phyloP scores from a whole-genome alignment of 2,113 vertebrate species.

The Lucifuga dentata region DNA sequence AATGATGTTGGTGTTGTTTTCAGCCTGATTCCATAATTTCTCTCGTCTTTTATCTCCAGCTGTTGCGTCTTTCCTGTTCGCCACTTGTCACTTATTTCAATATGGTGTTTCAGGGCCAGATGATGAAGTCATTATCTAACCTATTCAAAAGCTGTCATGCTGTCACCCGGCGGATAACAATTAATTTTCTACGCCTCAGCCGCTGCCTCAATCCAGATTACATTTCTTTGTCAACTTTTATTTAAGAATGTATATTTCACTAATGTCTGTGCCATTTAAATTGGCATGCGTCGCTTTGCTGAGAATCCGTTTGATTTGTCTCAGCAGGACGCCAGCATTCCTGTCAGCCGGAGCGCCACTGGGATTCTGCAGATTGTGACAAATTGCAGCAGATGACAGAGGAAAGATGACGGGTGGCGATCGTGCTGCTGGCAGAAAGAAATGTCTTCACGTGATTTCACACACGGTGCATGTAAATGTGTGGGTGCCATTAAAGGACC shows the following conservation, averaged over 20 bases:
- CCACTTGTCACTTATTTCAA: slow-evolving; percentile 62
- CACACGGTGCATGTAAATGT: not conserved
- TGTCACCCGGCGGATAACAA: slow-evolving; percentile 54
- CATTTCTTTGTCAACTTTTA: slow-evolving; percentile 69
- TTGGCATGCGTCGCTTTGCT: slow-evolving; percentile 43
- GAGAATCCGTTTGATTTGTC: slow-evolving; percentile 59
- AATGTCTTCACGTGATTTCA: slow-evolving; percentile 12
- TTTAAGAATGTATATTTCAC: slow-evolving; percentile 67
- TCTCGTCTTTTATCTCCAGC: slow-evolving; percentile 30
- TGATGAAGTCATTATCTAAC: slow-evolving; percentile 75
- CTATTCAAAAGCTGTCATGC: slow-evolving; percentile 68
- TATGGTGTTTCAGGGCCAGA: slow-evolving; percentile 46
- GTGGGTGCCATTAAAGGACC: not conserved
- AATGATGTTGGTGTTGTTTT: slow-evolving; percentile 33
- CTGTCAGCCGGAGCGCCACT: slow-evolving; percentile 52
- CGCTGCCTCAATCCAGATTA: slow-evolving; percentile 52
- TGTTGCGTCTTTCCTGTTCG: slow-evolving; percentile 31
- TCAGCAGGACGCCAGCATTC: slow-evolving; percentile 54
- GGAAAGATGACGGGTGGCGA: slow-evolving; percentile 47
- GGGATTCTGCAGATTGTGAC: slow-evolving; percentile 60
- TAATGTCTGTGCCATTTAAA: slow-evolving; percentile 24
- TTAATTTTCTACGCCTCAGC: slow-evolving; percentile 68
- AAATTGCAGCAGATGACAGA: slow-evolving; percentile 63
- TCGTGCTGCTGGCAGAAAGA: slow-evolving; percentile 31
- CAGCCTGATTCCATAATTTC: slow-evolving; percentile 44